Percentiles rank a stretch among this genome's conserved stretches.
Conservation (phyloP, 2,888 invertebrate genomes). For the Tenthredo livida region DNA sequence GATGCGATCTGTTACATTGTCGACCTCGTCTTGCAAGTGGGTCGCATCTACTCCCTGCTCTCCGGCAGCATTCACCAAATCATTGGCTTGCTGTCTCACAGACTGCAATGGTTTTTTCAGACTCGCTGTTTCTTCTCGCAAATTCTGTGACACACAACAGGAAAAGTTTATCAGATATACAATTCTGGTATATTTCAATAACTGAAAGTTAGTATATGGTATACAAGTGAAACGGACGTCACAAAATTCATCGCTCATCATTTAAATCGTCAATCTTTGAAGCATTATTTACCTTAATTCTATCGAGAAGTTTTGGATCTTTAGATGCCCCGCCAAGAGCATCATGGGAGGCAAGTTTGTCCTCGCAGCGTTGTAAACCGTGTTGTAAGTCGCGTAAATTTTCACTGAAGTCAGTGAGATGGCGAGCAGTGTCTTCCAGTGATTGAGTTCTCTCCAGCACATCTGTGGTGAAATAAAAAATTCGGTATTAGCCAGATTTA, state of each 20-base stretch:
- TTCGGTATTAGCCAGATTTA: not conserved
- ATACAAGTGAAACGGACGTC: not conserved
- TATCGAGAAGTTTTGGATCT: constrained; percentile 91
- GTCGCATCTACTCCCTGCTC: constrained; percentile 89
- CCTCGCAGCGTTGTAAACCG: constrained; percentile 92
- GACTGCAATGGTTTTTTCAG: constrained; percentile 87
- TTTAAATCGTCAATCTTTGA: not conserved
- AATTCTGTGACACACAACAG: constrained; percentile 73
- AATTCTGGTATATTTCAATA: not conserved
- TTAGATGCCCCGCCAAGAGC: constrained; percentile 86
- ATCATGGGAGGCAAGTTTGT: constrained; percentile 88
- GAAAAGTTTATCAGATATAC: not conserved
- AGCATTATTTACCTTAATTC: constrained; percentile 84
- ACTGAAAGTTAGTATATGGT: not conserved
- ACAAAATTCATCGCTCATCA: not conserved
- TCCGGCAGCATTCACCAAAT: constrained; percentile 87
- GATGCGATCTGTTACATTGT: constrained; percentile 87
- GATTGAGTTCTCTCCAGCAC: constrained; percentile 88
- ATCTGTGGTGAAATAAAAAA: constrained; percentile 77
- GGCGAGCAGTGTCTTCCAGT: constrained; percentile 90
- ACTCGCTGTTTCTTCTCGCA: constrained; percentile 90
- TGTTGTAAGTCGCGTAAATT: constrained; percentile 91
- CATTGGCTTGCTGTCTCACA: constrained; percentile 86
- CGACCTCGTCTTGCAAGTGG: constrained; percentile 89
- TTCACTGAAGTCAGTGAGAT: constrained; percentile 92